Base-by-base conservation (phyloP, 1,140 invertebrate species). In the Drosophila mojavensis region DNA sequence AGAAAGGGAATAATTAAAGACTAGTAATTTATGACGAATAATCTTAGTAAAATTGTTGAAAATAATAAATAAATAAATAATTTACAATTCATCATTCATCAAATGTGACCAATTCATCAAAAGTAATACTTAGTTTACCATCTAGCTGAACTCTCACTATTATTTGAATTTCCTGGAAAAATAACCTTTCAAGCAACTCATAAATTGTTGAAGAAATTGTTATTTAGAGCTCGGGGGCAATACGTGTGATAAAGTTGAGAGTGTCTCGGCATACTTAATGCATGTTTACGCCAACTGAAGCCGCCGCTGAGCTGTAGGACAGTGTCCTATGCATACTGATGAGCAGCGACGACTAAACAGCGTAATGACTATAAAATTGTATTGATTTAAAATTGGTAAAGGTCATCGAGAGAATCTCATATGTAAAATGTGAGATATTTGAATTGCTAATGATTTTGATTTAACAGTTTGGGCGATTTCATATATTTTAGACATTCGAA, bases 201-300 rank as follows among this genome's bases (percentile, higher is more conserved):
- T 30, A 47, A 64, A 81, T 75, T 11, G 36, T 78, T 78, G 70
- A 68, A 43, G 60, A 66, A 64, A 71, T 81, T 86, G 71, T 77
- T 78, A 62, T 63, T 67, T 65, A 51, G 11, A 36, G 6, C 17
- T 66, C 7, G 28, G 6, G 9, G 6, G 9, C 2, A 33, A 24
- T 51, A 79, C 61, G 80, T 79, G 79, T 53, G 58, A 36, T 67
- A 58, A 10, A 53, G 39, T 10, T 2, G 11, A 48, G 43, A 24
- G 41, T 54, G 28, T 54, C 5, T 20, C 41, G 54, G 68, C 64
- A 73, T 55, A 56, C 39, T 45, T 64, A 54, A 48, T 58, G 39
- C 64, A 43, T 58, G 48, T 72, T 58, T 65, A 64, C 33, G 51
- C 43, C 53, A 48, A 3, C 33, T 36, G 33, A 7, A 36, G 33